Evolutionary conservation across 2,113 vertebrate species (phyloP), one percentile per base, ranked within the genome.

Genomic region (Sylvietta virens): DNA sequence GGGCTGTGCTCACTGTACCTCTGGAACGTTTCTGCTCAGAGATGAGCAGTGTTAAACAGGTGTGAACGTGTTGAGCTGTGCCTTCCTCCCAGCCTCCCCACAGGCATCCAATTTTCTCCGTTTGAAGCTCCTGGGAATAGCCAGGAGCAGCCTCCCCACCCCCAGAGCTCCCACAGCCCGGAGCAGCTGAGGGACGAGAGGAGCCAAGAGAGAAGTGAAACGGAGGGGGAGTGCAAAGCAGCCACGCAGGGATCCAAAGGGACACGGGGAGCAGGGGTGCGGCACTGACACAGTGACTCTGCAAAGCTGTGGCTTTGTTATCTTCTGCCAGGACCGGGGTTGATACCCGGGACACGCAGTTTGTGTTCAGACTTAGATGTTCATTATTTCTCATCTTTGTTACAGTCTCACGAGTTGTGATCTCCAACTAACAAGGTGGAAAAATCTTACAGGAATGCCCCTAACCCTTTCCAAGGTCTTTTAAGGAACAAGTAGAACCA

Each of bases 81-180:
- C 54, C 28, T 24, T 37, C 31, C 37, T 39, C 30, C 4, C 28
- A 30, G 31, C 37, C 69, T 42, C 76, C 48, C n/a, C 58, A 5
- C 9, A 23, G 33, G 19, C 12, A 10, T 8, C 10, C 58, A 0
- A 0, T 8, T 24, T 40, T 39, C 24, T 61, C 15, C 31, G 0
- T 8, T 22, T 7, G 15, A 33, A 50, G 13, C 3, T 17, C 40
- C 21, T 81, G 57, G 53, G 31, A 51, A 19, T 13, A 37, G 24
- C 15, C 47, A 47, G 83, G 19, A 72, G 53, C 56, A 87, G n/a
- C n/a, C 30, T 53, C 10, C 44, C 18, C 19, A 15, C 21, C 12
- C 23, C 13, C 10, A 10, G 30, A 12, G 60, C 4, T 62, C 6
- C 15, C 20, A 2, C 24, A 48, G 61, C 23, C 27, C 35, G 7